Percentiles rank a stretch among this genome's conserved stretches.
Evolutionary conservation across 2,113 vertebrate genomes (phyloP).

Genomic region (rat (Rattus norvegicus)): GRCr8 NC_086024.1:99847001-99847500

Average conservation of each 20-base stretch:
- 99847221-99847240: conserved; percentile 49
- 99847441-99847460: conserved; percentile 37
- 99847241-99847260: conserved; percentile 71
- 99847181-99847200: conserved; percentile 48
- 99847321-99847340: conserved; percentile 10
- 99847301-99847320: conserved; percentile 58
- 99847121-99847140: conserved; percentile 54
- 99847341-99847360: not conserved
- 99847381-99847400: conserved; percentile 41
- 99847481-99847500: not conserved
- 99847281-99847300: conserved; percentile 52
- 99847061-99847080: not conserved
- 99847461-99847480: not conserved
- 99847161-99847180: conserved; percentile 67
- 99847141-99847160: conserved; percentile 75
- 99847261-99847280: conserved; percentile 66
- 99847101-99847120: conserved; percentile 73
- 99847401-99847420: not conserved
- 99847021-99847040: not conserved
- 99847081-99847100: conserved; percentile 56
- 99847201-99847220: conserved; percentile 73
- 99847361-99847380: rapidly evolving
- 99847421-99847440: not conserved
- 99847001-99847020: conserved; percentile 26
- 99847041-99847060: not conserved